Conservation (phyloP, 2,797 vertebrate species). For the Hapalemur alaotrensis region DNA sequence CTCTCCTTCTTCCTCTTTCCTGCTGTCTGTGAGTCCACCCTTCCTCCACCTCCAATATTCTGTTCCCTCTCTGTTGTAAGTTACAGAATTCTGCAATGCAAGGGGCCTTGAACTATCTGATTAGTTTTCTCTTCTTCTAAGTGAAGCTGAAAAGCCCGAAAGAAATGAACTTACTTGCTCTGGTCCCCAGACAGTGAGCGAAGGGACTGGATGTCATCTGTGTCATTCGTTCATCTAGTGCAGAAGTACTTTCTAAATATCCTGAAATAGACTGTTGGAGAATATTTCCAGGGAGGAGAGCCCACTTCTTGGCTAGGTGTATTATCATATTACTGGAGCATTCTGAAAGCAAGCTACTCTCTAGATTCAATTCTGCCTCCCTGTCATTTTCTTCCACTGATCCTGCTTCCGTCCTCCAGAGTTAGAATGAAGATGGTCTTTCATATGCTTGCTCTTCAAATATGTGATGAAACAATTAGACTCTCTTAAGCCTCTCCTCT, state of each 20-base stretch:
- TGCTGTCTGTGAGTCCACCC: background rate
- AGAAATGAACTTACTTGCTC: background rate
- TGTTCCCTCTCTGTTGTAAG: background rate
- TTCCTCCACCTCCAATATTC: background rate
- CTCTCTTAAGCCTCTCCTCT: background rate
- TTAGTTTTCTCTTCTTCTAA: background rate
- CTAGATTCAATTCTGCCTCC: background rate
- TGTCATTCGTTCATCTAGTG: background rate
- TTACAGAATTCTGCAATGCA: background rate
- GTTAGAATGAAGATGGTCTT: background rate
- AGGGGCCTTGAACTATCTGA: background rate
- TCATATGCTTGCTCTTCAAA: background rate
- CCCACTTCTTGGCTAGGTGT: background rate
- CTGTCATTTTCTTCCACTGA: background rate
- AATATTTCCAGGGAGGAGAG: background rate
- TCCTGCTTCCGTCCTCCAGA: background rate
- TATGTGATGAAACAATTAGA: background rate
- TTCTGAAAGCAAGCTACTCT: background rate
- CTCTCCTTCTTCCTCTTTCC: background rate
- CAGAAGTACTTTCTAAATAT: background rate
- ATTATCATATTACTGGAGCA: background rate
- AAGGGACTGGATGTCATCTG: background rate
- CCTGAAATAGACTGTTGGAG: background rate
- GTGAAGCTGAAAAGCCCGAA: background rate
- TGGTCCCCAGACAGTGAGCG: background rate